A percentile compares a stretch with the other conserved stretches of the same genome.
Conservation (phyloP, 1,140 invertebrate species). For the Drosophila takahashii region DNA sequence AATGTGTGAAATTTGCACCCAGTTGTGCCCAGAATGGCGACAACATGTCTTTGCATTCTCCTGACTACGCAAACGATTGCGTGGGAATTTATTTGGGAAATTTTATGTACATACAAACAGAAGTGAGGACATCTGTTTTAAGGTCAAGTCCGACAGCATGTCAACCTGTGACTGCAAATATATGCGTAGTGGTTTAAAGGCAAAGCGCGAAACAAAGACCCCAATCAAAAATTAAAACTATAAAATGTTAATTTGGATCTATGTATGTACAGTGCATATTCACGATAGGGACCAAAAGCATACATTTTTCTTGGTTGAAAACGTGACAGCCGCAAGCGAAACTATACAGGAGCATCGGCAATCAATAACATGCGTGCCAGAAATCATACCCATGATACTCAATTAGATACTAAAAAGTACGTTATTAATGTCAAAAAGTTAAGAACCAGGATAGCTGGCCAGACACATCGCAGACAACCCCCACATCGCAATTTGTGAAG, state of each 20-base stretch:
- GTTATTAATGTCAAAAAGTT: constrained; percentile 68
- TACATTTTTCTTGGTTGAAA: constrained; percentile 6
- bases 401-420: constrained; percentile 60
- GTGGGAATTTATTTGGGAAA: constrained; percentile 63
- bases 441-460: constrained; percentile 26
- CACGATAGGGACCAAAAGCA: constrained; percentile 10
- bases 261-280: constrained; percentile 2
- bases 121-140: constrained; percentile 24
- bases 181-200: neutral
- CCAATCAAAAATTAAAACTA: constrained; percentile 43
- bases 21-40: constrained; percentile 25
- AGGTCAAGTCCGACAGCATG: neutral
- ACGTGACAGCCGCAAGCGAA: constrained; percentile 73
- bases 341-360: constrained; percentile 20
- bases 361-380: constrained; percentile 61
- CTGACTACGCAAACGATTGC: constrained; percentile 3
- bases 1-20: constrained; percentile 60
- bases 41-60: constrained; percentile 42
- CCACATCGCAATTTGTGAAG: constrained; percentile 27
- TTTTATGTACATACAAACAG: neutral
- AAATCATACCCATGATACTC: constrained; percentile 33
- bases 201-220: neutral
- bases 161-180: neutral
- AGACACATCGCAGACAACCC: constrained; percentile 35
- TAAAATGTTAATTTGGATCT: too few species aligned